These are phyloP conservation scores for Augochlora pura DNA, from an alignment of 1,140 invertebrate species.

Conservation along the genomic window DNA sequence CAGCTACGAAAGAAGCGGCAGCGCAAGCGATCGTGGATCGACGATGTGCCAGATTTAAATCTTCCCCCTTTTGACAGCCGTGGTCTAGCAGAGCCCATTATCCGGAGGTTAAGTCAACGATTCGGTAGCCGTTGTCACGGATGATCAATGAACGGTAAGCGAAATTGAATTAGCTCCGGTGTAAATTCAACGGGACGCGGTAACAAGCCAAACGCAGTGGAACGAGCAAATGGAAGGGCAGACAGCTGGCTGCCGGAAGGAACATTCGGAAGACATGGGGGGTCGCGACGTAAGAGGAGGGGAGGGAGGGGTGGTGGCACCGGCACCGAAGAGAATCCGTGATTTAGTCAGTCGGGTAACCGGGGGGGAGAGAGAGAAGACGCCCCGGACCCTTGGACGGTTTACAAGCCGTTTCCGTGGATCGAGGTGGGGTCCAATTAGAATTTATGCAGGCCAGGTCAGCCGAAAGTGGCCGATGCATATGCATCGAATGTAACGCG, in stretches of 20 bases:
- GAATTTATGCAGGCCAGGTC: conserved; percentile 66
- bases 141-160: conserved; percentile 10
- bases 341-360: conserved; percentile 21
- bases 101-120: neutral
- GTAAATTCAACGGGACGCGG: conserved; percentile 11
- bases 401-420: conserved; percentile 54
- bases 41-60: too few species aligned
- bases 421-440: conserved; percentile 50
- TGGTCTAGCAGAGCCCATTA: neutral
- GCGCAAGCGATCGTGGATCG: too few species aligned
- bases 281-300: neutral
- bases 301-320: too few species aligned
- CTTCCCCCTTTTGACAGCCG: too few species aligned
- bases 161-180: conserved; percentile 19
- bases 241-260: conserved; percentile 3
- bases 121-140: neutral
- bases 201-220: conserved; percentile 20
- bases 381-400: conserved; percentile 10
- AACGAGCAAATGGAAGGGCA: conserved; percentile 21
- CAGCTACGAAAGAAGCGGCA: too few species aligned
- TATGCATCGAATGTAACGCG: conserved; percentile 66
- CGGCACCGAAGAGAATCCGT: conserved; percentile 18
- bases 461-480: conserved; percentile 66
- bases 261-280: conserved; percentile 31
- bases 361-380: neutral